These are phyloP conservation scores for Serranochromis macrocephalus DNA, from an alignment of 2,113 vertebrate species.

Conservation along the genomic window DNA sequence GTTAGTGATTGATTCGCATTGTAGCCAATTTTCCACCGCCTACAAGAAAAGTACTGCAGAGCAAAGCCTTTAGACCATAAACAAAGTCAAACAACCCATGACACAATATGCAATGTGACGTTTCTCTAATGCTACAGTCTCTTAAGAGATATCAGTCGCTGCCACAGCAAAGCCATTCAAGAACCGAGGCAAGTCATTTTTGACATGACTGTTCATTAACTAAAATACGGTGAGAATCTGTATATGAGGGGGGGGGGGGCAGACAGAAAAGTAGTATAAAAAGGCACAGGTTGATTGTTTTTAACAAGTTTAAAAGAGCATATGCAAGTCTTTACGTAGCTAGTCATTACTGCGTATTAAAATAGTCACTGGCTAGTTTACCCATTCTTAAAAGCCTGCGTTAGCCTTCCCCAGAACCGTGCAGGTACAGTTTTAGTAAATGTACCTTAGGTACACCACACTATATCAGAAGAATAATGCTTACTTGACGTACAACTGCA, in stretches of 20 bases:
- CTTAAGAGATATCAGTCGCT: neutral
- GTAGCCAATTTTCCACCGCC: neutral
- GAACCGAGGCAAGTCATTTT: neutral
- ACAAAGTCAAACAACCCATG: neutral
- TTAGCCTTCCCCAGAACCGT: neutral
- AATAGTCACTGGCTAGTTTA: neutral
- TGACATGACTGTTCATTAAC: neutral
- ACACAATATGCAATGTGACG: neutral
- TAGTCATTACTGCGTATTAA: neutral
- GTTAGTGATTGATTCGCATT: neutral
- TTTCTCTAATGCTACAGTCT: neutral
- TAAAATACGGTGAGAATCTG: neutral
- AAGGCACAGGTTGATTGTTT: neutral
- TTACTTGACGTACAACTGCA: neutral
- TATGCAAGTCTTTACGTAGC: neutral
- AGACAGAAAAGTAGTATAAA: neutral
- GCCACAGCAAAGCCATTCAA: neutral
- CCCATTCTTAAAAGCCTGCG: neutral
- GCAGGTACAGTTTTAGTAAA: neutral
- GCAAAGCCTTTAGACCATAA: neutral
- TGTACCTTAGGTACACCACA: neutral
- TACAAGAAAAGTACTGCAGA: neutral
- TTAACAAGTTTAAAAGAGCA: neutral
- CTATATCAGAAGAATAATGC: neutral
- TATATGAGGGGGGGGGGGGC: neutral